A percentile compares a stretch with the other conserved stretches of the same genome.
These are phyloP conservation scores for Tringa solitaria DNA, from an alignment of 2,113 vertebrate species.

Conservation along the genomic window DNA sequence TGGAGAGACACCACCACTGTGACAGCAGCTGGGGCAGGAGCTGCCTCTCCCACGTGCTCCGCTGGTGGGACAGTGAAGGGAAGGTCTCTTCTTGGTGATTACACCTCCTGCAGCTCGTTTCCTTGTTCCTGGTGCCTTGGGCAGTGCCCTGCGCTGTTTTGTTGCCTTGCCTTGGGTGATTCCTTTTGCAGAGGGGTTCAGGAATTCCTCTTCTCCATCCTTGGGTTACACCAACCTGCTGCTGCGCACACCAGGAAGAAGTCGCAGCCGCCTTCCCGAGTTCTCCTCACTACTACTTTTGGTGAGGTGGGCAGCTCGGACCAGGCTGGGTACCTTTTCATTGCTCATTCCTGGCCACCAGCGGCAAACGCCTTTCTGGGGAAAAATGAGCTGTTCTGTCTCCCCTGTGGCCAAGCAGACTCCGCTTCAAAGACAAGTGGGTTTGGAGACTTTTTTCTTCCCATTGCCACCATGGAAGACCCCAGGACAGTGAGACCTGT, in stretches of 20 bases:
- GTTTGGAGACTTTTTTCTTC: neutral
- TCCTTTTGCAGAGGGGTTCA: neutral
- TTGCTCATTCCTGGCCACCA: neutral
- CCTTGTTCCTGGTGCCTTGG: neutral
- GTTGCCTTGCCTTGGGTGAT: neutral
- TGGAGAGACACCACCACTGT: neutral
- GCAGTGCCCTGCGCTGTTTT: neutral
- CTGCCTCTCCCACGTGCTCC: fast-evolving
- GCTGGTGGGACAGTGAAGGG: neutral
- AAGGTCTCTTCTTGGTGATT: neutral
- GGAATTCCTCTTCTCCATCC: neutral
- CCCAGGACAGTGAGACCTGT: fast-evolving
- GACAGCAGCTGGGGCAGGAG: neutral
- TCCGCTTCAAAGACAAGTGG: fast-evolving
- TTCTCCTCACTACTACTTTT: neutral
- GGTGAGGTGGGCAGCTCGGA: neutral
- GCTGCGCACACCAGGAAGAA: fast-evolving
- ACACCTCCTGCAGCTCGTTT: neutral
- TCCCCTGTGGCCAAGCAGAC: neutral
- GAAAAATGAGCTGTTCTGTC: neutral
- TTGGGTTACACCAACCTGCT: fast-evolving
- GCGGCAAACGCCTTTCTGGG: neutral
- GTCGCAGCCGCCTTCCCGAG: neutral
- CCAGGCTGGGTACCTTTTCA: neutral
- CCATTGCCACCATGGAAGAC: fast-evolving